Conservation (phyloP, 2,113 vertebrate genomes). For the Clarias magur region DNA sequence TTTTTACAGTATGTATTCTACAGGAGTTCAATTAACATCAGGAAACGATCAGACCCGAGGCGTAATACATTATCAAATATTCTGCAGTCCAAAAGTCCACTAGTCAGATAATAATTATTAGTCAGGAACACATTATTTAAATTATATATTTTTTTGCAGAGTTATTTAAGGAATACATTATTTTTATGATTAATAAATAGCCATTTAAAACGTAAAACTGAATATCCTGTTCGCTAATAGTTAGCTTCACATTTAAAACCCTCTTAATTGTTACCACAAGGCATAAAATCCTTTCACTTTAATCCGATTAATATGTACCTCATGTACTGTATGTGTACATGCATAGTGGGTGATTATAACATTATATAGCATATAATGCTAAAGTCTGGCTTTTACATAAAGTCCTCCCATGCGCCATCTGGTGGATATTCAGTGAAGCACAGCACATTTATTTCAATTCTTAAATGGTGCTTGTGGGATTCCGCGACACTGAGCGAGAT, state of each 20-base stretch:
- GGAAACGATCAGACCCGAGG: conserved; percentile 2
- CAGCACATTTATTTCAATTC: too few species aligned
- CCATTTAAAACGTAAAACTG: not conserved
- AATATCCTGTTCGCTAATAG: not conserved
- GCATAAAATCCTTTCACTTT: not conserved
- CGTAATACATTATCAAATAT: not conserved
- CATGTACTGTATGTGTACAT: not conserved
- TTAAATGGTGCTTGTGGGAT: too few species aligned
- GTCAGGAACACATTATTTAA: not conserved
- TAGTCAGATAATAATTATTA: not conserved
- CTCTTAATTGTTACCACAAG: not conserved
- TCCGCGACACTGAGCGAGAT: too few species aligned
- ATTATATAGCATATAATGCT: too few species aligned
- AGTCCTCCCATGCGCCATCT: too few species aligned
- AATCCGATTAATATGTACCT: not conserved
- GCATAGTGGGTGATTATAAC: not conserved
- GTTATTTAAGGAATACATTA: conserved; percentile 1
- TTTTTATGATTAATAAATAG: not conserved
- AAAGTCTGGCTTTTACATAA: too few species aligned
- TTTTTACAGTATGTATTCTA: not conserved
- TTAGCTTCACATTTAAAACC: not conserved
- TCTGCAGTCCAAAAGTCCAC: conserved; percentile 13
- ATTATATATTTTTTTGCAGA: not conserved
- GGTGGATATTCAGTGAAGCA: too few species aligned
- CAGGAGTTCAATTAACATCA: conserved; percentile 7